Conservation (phyloP, 2,888 invertebrate genomes). For the Mesorhabditis belari region DNA sequence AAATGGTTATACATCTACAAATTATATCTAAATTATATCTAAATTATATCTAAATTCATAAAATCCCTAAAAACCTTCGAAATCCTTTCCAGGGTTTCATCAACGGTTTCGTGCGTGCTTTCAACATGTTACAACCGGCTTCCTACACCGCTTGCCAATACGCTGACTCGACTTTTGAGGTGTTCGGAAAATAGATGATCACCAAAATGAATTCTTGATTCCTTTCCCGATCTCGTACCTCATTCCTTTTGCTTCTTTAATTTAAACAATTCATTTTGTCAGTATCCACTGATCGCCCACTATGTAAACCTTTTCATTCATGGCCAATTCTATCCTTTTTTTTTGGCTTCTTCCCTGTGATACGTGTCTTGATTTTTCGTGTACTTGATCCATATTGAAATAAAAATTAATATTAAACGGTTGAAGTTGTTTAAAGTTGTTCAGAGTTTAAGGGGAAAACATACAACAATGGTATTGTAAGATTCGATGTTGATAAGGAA, state of each 20-base stretch:
- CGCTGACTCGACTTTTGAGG: constrained; percentile 52
- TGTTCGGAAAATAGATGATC: constrained; percentile 43
- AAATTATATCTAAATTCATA: too few relatives aligned
- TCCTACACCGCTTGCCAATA: constrained; percentile 51
- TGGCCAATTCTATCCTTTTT: too few relatives aligned
- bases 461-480: too few relatives aligned
- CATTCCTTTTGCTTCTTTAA: not conserved
- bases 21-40: too few relatives aligned
- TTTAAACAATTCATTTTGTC: constrained; percentile 51
- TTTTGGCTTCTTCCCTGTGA: not conserved
- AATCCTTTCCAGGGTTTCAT: constrained; percentile 53
- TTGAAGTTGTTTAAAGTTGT: too few relatives aligned
- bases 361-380: not conserved
- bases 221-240: constrained; percentile 23
- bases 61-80: too few relatives aligned
- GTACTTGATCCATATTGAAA: too few relatives aligned
- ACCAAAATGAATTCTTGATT: constrained; percentile 29
- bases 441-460: too few relatives aligned
- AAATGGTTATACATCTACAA: too few relatives aligned
- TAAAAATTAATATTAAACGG: too few relatives aligned
- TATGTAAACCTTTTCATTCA: not conserved
- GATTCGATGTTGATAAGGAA: too few relatives aligned
- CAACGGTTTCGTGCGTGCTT: constrained; percentile 53
- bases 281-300: not conserved
- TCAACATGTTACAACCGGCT: constrained; percentile 53